A percentile compares a stretch with the other conserved stretches of the same genome.
phyloP scores from a whole-genome alignment of 2,113 vertebrate genomes.

The Trogon melanurus region DNA sequence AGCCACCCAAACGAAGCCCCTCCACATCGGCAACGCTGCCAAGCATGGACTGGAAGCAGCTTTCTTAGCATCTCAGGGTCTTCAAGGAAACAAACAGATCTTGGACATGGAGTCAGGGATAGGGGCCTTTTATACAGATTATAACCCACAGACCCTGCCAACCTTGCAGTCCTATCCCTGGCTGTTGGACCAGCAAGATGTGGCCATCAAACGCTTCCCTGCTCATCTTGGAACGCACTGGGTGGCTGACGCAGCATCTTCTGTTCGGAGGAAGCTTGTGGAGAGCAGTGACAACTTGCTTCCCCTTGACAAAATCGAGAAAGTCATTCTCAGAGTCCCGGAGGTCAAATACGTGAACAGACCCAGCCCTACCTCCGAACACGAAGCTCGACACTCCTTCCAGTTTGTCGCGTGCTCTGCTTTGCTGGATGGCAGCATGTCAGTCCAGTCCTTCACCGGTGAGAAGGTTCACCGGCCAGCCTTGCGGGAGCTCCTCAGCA shows the following conservation, averaged over 20 bases:
- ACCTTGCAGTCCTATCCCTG: constrained; percentile 75
- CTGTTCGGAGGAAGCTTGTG: constrained; percentile 76
- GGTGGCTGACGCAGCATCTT: constrained; percentile 86
- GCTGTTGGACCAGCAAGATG: constrained; percentile 88
- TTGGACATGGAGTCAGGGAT: constrained; percentile 85
- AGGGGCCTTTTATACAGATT: constrained; percentile 90
- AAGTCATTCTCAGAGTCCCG: constrained; percentile 83
- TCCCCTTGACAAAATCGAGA: constrained; percentile 71
- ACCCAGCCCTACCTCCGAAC: constrained; percentile 83
- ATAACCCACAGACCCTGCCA: constrained; percentile 76
- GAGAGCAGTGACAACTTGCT: neutral
- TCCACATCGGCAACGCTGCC: constrained; percentile 89
- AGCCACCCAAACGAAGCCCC: constrained; percentile 92
- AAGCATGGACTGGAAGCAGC: constrained; percentile 86
- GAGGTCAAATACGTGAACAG: constrained; percentile 86
- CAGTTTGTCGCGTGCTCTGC: constrained; percentile 88
- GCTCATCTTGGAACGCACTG: constrained; percentile 93
- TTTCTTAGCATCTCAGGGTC: constrained; percentile 83
- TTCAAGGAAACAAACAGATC: constrained; percentile 85
- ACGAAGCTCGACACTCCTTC: constrained; percentile 92
- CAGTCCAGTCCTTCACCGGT: constrained; percentile 76
- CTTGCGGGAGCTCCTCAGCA: constrained; percentile 79
- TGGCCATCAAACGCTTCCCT: constrained; percentile 90
- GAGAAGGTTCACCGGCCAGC: constrained; percentile 68
- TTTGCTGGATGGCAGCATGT: constrained; percentile 82